Conservation (phyloP, 2,888 invertebrate species). For the Kuschelorhynchus macadamiae region DNA sequence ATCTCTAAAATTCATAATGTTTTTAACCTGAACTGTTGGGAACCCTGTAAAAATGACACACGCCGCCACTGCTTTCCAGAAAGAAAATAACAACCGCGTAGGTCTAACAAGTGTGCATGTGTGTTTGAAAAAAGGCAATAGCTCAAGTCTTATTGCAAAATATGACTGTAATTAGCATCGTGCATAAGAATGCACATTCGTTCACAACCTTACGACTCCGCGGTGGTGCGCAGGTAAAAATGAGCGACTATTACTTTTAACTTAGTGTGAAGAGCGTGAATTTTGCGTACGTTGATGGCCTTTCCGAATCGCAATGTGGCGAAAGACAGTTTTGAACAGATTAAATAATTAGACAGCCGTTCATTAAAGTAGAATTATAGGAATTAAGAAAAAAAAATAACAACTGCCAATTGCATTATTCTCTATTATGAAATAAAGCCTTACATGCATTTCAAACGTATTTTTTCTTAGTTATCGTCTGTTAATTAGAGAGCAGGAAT, state of each 20-base stretch:
- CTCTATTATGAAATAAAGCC: too few species aligned
- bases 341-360: too few species aligned
- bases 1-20: too few species aligned
- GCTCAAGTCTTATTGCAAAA: constrained; percentile 26
- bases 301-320: not conserved
- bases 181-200: constrained; percentile 22
- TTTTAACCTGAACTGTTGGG: too few species aligned
- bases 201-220: constrained; percentile 15
- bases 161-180: constrained; percentile 29
- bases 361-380: too few species aligned
- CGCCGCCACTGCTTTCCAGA: constrained; percentile 12
- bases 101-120: constrained; percentile 14
- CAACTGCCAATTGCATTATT: too few species aligned
- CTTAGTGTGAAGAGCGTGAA: constrained; percentile 9
- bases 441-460: too few species aligned
- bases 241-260: constrained; percentile 2
- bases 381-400: too few species aligned
- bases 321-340: too few species aligned
- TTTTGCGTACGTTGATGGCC: constrained; percentile 13
- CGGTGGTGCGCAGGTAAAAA: constrained; percentile 7
- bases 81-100: constrained; percentile 7
- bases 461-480: too few species aligned
- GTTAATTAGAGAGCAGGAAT: too few species aligned
- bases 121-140: constrained; percentile 11
- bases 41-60: too few species aligned